Evolutionary conservation across 2,113 vertebrate genomes (phyloP), one percentile per base, ranked within the genome.

Genomic region (Osmerus mordax): DNA sequence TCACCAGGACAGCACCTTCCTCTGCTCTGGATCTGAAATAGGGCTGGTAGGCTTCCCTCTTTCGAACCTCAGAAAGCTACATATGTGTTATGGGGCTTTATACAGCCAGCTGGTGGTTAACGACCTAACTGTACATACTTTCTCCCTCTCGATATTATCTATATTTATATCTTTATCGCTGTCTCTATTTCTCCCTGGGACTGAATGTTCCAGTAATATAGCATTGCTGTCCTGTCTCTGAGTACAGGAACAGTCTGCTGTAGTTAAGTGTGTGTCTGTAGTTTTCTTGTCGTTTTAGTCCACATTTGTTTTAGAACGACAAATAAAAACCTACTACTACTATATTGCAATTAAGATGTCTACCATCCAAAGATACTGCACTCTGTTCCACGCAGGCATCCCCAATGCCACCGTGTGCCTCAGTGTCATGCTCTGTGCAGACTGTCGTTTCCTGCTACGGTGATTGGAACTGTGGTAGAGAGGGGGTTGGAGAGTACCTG

Each of bases 201-300:
- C 55, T 54, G 36, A 76, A 76, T 71, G 36, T 79, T 81, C 69
- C 74, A 80, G 72, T 65, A 63, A 71, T 71, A 74, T 72, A 3
- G 21, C 18, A 53, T 16, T 78, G 65, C 76, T 58, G 77, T 79
- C 25, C 68, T 62, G 55, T 36, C 51, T 60, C 47, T 55, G 21
- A 53, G 21, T 19, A 19, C 25, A 11, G 69, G 29, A 66, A 28
- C 60, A 66, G 25, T 68, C 69, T 71, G 47, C 71, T 16, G 18
- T 63, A 47, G 61, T 16, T 14, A 32, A 9, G 60, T 62, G 60
- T 63, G 61, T 13, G 61, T 29, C 47, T 62, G 63, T 19, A 54
- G 65, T 52, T 19, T 11, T 0, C 16, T 28, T 15, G 9, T 47
- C 2, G 25, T 28, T 28, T 28, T 28, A 28, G 25, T 28, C 25